Percentiles rank a stretch among this genome's conserved stretches.
Evolutionary conservation across 2,797 vertebrate genomes (phyloP).

Genomic region (Galago senegalensis): DNA sequence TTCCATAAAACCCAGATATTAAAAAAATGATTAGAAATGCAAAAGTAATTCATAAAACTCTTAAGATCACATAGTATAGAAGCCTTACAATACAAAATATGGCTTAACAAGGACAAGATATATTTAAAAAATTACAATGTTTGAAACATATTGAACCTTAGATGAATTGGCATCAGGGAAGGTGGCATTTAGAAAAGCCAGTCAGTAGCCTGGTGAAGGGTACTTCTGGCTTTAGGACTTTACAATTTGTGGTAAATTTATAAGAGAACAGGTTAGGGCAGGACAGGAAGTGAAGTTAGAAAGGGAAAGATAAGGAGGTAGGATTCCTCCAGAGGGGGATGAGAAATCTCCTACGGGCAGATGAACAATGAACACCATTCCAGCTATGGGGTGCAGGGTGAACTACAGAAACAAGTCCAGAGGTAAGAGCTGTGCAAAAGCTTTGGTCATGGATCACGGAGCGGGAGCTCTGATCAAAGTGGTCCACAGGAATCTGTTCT

Average conservation of each 20-base stretch:
- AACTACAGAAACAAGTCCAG: not conserved
- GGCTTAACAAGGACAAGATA: not conserved
- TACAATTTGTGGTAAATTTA: not conserved
- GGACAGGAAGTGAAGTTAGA: not conserved
- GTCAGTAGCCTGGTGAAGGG: not conserved
- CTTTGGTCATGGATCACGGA: not conserved
- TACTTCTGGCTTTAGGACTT: not conserved
- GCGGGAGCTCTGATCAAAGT: not conserved
- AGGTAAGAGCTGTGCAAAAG: not conserved
- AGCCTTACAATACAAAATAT: conserved; percentile 3
- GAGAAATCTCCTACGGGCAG: not conserved
- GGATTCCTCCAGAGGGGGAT: not conserved
- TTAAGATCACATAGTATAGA: not conserved
- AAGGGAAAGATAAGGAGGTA: not conserved
- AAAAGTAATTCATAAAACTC: not conserved
- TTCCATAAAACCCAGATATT: conserved; percentile 37
- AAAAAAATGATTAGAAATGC: conserved; percentile 19
- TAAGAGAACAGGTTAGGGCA: not conserved
- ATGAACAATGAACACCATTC: not conserved
- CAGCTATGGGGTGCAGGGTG: not conserved
- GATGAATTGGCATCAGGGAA: conserved; percentile 9
- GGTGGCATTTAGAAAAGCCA: not conserved
- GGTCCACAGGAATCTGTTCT: not conserved
- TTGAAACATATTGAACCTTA: conserved; percentile 7
- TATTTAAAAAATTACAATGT: not conserved